phyloP scores from a whole-genome alignment of 1,140 invertebrate species.

The Araneus ventricosus region DNA sequence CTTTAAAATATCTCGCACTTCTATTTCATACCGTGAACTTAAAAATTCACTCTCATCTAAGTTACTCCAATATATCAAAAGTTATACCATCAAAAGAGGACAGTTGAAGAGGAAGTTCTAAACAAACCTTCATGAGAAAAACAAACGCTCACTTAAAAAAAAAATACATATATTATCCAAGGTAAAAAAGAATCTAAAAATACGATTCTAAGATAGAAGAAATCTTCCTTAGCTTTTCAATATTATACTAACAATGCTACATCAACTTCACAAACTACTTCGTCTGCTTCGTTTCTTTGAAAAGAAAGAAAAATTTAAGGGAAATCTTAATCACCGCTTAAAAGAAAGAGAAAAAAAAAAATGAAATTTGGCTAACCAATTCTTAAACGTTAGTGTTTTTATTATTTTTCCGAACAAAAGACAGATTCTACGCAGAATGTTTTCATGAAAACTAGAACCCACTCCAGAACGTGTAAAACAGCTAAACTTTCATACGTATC shows the following conservation, averaged over 20 bases:
- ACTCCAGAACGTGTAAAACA: too few relatives aligned
- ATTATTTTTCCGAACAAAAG: too few relatives aligned
- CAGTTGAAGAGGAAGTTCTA: too few relatives aligned
- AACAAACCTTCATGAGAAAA: too few relatives aligned
- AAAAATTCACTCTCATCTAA: too few relatives aligned
- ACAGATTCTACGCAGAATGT: too few relatives aligned
- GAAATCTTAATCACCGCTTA: background rate
- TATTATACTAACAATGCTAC: slow-evolving; percentile 9
- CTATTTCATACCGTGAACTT: too few relatives aligned
- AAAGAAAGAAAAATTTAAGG: background rate
- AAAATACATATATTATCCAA: slow-evolving; percentile 24
- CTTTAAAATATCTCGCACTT: too few relatives aligned
- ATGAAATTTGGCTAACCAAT: background rate
- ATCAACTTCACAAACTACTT: background rate
- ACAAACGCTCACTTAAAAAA: background rate
- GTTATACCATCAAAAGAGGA: too few relatives aligned
- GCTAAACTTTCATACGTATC: too few relatives aligned
- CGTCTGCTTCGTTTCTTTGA: background rate
- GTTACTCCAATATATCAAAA: too few relatives aligned
- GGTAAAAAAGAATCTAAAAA: slow-evolving; percentile 35
- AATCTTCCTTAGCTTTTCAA: background rate
- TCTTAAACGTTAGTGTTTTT: background rate
- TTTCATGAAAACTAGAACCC: too few relatives aligned
- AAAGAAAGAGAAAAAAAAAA: background rate
- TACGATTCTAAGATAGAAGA: background rate